A percentile compares a stretch with the other conserved stretches of the same genome.
phyloP scores from a whole-genome alignment of 1,140 invertebrate genomes.

The Diploscapter pachys region DNA sequence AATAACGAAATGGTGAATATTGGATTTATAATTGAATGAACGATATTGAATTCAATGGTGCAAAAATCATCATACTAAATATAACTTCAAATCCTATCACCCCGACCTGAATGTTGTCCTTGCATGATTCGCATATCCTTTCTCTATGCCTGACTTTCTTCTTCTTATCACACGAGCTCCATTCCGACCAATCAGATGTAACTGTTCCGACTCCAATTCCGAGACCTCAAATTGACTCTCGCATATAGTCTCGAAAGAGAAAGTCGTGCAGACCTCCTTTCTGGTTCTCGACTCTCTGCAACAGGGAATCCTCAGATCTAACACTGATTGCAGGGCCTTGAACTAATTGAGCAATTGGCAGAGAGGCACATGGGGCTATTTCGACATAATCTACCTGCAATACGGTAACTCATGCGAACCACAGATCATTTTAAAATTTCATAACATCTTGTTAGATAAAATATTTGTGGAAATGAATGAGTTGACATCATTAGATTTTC shows the following conservation, averaged over 20 bases:
- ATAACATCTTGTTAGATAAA: no score
- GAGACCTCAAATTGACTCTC: not conserved
- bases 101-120: constrained; percentile 31
- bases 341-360: constrained; percentile 5
- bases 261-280: not conserved
- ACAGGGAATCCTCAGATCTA: not conserved
- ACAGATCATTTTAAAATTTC: no score
- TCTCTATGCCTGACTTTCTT: constrained; percentile 8
- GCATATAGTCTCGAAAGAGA: not conserved
- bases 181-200: constrained; percentile 25
- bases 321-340: not conserved
- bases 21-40: no score
- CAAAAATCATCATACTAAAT: no score
- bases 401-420: constrained; percentile 3
- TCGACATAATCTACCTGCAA: constrained; percentile 32
- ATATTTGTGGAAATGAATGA: no score
- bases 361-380: constrained; percentile 7
- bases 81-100: no score
- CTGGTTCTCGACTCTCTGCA: not conserved
- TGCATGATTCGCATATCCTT: constrained; percentile 19
- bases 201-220: constrained; percentile 15
- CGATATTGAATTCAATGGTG: no score
- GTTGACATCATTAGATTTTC: no score
- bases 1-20: no score
- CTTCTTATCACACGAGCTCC: constrained; percentile 17